Evolutionary conservation across 2,113 vertebrate genomes (phyloP), one percentile per base, ranked within the genome.

Genomic region (Hemicordylus capensis): DNA sequence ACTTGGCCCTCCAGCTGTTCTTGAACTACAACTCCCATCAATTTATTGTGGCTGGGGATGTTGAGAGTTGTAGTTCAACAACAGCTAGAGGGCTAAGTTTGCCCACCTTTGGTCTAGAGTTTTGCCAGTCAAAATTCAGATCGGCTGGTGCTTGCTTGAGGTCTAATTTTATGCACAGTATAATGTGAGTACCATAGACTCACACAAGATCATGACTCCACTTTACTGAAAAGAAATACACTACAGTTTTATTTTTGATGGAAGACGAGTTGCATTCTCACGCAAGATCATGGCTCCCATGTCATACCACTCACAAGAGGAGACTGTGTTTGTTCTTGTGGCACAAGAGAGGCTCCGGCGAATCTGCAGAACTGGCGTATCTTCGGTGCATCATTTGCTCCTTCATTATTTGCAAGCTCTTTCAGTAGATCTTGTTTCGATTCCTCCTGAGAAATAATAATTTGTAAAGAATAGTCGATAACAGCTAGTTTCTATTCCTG

Each of bases 361-460:
- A 9, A 84, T 61, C 44, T 7, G 37, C 22, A 20, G 58, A 70
- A 83, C n/a, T n/a, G n/a, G 10, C 39, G 24, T 46, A 34, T 12
- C 31, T 76, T 76, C 48, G 3, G 79, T 6, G 61, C 81, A 51
- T 91, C 84, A 42, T 92, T 90, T 74, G 42, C 61, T n/a, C 66
- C 87, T 78, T 59, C 66, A 89, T 89, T 93, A 88, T 93, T 88
- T 73, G 39, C 59, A 85, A 75, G 76, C 48, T 61, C 73, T 37
- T 89, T 54, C 39, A 81, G n/a, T 11, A 70, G 19, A 34, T 81
- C 77, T 59, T 89, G 89, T 69, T 89, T 93, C 28, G 91, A 88
- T 59, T 92, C 89, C 79, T 90, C 88, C 95, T 97, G 88, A 78
- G 59, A 82, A 92, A 91, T 89, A 80, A 70, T 72, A 37, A 3